A percentile compares a stretch with the other conserved stretches of the same genome.
These are phyloP conservation scores for Thyatira batis DNA, from an alignment of 2,888 invertebrate species.

Conservation along the genomic window DNA sequence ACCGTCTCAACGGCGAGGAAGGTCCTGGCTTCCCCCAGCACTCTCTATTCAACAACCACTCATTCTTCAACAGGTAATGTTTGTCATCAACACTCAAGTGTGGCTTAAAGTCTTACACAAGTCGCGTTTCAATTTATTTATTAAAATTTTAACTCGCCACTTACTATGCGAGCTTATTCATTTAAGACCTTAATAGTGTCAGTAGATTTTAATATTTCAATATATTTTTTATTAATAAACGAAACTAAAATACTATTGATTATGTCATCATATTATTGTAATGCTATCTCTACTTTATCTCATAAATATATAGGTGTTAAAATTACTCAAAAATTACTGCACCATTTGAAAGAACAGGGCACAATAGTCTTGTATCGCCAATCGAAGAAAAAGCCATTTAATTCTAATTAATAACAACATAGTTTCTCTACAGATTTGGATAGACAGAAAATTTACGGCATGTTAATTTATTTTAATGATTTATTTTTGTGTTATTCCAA, in stretches of 20 bases:
- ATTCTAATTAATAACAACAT: not conserved
- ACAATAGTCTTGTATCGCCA: too few species aligned
- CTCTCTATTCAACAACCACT: slow-evolving; percentile 77
- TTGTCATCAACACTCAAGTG: not conserved
- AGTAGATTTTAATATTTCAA: not conserved
- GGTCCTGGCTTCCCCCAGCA: slow-evolving; percentile 80
- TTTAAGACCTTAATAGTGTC: not conserved
- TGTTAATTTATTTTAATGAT: slow-evolving; percentile 20
- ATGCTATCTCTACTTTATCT: not conserved
- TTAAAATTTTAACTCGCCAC: not conserved
- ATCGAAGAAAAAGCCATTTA: too few species aligned
- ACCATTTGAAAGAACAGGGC: not conserved
- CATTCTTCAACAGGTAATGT: slow-evolving; percentile 77
- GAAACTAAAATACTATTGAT: not conserved
- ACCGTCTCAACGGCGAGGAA: slow-evolving; percentile 92
- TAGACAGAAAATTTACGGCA: not conserved
- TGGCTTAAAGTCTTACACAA: slow-evolving; percentile 21
- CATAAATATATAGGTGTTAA: too few species aligned
- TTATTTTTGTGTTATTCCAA: slow-evolving; percentile 33
- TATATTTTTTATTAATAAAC: not conserved
- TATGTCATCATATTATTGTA: not conserved
- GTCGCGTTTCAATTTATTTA: slow-evolving; percentile 8
- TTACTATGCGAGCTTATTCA: not conserved
- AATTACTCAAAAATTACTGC: too few species aligned
- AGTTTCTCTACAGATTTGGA: not conserved